Evolutionary conservation across 2,797 vertebrate species (phyloP), one percentile per base, ranked within the genome.

Genomic region (Oreochromis mossambicus): DNA sequence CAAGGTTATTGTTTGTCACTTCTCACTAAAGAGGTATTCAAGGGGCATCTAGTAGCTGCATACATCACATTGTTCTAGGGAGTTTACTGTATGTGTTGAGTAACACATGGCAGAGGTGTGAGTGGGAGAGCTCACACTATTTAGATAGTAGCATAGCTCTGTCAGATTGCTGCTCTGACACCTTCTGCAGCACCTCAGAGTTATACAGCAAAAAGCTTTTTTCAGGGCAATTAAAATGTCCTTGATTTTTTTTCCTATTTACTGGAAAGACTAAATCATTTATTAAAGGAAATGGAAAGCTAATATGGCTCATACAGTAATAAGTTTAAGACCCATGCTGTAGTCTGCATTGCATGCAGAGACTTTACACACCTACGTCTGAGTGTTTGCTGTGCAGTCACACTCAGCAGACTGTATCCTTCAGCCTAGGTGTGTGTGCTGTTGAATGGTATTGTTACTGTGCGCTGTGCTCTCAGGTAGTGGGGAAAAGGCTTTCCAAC

Each of bases 61-160:
- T 56, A 81, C 68, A 83, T 88, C 86, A 51, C 19, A 17, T 78
- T 88, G 81, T 66, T 73, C 32, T n/a, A 51, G 68, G 56, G 83
- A 85, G 79, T 78, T 80, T 78, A 61, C 61, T 76, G 68, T 83
- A 4, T 55, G 81, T 83, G 87, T 92, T 93, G 92, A 91, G 90
- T 95, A 94, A 94, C 89, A 92, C 88, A 89, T 82, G 89, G 91
- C 90, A 93, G 92, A 93, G 92, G 93, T 93, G 93, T 93, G 92
- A 91, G 92, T 90, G 91, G 91, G 89, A 93, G 92, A 87, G 84
- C 80, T 86, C 78, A 5, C 82, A 77, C 73, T 68, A 17, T 34
- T 84, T 80, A 77, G 79, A 85, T 79, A 81, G 82, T 84, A 81
- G 29, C 78, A 56, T 26, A 50, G 81, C 82, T 87, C 54, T 54